These are phyloP conservation scores for Drosophila robusta DNA, from an alignment of 2,888 invertebrate genomes.

Conservation along the genomic window DNA sequence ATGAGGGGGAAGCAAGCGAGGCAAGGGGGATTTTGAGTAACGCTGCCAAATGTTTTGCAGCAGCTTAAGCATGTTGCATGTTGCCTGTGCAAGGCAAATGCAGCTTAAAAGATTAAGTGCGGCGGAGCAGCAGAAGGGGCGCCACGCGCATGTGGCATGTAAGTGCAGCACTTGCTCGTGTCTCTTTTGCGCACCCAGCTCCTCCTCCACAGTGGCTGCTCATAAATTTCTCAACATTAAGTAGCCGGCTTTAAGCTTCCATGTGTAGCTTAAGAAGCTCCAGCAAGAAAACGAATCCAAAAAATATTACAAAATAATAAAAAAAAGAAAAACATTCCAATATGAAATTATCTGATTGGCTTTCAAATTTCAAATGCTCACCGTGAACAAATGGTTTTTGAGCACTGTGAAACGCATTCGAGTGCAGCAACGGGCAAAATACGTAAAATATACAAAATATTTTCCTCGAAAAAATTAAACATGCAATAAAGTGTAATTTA, in stretches of 20 bases:
- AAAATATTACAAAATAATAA: not conserved
- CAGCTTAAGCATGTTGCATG: conserved; percentile 78
- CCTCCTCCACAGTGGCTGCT: conserved; percentile 20
- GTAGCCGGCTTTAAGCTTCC: conserved; percentile 67
- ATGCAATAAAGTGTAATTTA: conserved; percentile 11
- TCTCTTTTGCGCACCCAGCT: not conserved
- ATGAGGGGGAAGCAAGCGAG: not conserved
- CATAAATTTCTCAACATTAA: conserved; percentile 67
- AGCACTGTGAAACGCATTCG: not conserved
- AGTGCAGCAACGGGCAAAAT: not conserved
- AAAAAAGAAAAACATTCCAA: conserved; percentile 12
- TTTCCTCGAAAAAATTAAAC: not conserved
- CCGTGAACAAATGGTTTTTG: conserved; percentile 6
- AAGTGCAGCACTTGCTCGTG: conserved; percentile 53
- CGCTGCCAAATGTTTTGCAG: conserved; percentile 68
- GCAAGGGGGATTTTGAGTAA: conserved; percentile 12
- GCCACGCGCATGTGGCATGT: conserved; percentile 46
- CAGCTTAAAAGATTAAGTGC: conserved; percentile 78
- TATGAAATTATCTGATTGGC: conserved; percentile 24
- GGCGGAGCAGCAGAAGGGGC: not conserved
- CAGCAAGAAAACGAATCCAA: not conserved
- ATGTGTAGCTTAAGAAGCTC: conserved; percentile 50
- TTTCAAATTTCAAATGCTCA: conserved; percentile 6
- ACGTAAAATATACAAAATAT: not conserved
- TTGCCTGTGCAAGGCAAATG: conserved; percentile 69